Base-by-base conservation (phyloP, 1,140 invertebrate species). In the Limonius californicus region DNA sequence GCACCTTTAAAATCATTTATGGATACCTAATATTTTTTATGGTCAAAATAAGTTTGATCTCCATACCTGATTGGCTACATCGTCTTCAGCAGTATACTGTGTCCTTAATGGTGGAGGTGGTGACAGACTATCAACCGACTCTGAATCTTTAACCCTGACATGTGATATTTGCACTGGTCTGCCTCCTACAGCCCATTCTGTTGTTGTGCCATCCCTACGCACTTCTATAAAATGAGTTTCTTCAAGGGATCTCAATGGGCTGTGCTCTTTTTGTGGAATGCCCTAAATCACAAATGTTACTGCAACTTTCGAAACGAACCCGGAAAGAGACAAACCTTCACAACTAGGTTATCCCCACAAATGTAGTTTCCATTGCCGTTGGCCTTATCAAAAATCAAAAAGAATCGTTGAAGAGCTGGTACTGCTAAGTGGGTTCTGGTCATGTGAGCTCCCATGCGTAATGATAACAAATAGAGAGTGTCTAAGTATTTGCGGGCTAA, bases 381-480 rank as follows among this genome's bases (percentile, higher is more conserved):
- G 1, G 56, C 61, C 57, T 85, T 84, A 14, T 92, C 89, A 74
- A 97, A 97, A 7, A 88, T 85, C n/a, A 89, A 75, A 75, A 97
- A 95, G 74, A 95, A 94, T 47, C 86, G 82, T 73, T 87, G 85
- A 54, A 92, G 74, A 2, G 85, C 80, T 12, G 85, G 83, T 45
- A 90, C 84, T 1, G 85, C 87, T 16, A 95, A 78, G 69, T 92
- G 87, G 67, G 84, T 85, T 55, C 89, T 84, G 1, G 89, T 92
- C 87, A 92, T 92, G 69, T 92, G 89, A 58, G 87, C 85, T 1
- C 93, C 93, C 35, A 96, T 84, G 57, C 92, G 81, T 18, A 91
- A 78, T 9, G 89, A 88, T 21, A 97, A 79, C 11, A 88, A 84
- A 72, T 91, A 89, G 45, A 95, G 73, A 0, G 89, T 84, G 73